A percentile compares a stretch with the other conserved stretches of the same genome.
These are phyloP conservation scores for Lophius piscatorius DNA, from an alignment of 2,113 vertebrate species.

Conservation along the genomic window DNA sequence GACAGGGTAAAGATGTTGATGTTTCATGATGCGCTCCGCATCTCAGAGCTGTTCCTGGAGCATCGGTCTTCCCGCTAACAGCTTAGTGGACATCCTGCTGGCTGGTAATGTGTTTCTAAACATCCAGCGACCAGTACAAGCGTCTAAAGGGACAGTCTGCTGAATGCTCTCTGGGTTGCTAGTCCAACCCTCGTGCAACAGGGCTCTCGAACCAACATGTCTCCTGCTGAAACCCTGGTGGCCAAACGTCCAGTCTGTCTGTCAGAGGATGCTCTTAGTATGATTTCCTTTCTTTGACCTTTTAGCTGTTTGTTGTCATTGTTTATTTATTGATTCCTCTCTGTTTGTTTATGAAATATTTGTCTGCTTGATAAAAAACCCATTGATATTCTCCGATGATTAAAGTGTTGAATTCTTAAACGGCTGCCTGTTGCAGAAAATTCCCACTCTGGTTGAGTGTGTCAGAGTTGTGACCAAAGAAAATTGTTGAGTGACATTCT, in stretches of 20 bases:
- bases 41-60: too few species aligned
- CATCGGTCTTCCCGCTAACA: too few species aligned
- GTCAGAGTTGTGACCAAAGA: too few species aligned
- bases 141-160: constrained; percentile 14
- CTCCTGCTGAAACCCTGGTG: constrained; percentile 11
- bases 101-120: too few species aligned
- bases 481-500: too few species aligned
- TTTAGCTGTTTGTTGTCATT: constrained; percentile 39
- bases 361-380: constrained; percentile 37
- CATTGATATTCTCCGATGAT: constrained; percentile 47
- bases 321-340: constrained; percentile 52
- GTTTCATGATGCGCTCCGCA: too few species aligned
- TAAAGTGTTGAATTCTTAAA: constrained; percentile 61
- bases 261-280: constrained; percentile 36
- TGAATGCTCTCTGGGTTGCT: constrained; percentile 11
- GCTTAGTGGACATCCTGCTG: too few species aligned
- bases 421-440: not conserved
- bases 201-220: constrained; percentile 19
- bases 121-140: not conserved
- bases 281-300: constrained; percentile 37
- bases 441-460: too few species aligned
- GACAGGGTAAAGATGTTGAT: too few species aligned
- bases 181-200: not conserved
- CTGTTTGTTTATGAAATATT: constrained; percentile 61
- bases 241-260: constrained; percentile 4